Percentiles rank a stretch among this genome's conserved stretches.
phyloP scores from a whole-genome alignment of 2,888 invertebrate genomes.

The Alloplasta piceator region DNA sequence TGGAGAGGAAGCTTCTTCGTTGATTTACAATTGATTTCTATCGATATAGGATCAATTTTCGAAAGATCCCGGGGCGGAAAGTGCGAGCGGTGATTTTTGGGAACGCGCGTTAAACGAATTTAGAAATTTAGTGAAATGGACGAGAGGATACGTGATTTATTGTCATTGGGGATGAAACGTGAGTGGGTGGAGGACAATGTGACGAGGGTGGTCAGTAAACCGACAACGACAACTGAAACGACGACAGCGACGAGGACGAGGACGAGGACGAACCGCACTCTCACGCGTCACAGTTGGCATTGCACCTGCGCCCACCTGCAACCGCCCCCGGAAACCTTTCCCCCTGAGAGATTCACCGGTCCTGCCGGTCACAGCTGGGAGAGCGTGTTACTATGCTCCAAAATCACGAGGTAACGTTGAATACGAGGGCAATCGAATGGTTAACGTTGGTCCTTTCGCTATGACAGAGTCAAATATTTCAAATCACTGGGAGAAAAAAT shows the following conservation, averaged over 20 bases:
- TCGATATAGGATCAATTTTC: background rate
- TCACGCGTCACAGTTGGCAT: conserved; percentile 82
- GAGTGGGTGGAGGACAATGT: conserved; percentile 27
- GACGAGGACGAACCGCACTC: conserved; percentile 74
- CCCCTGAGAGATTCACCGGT: conserved; percentile 71
- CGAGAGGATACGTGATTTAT: conserved; percentile 56
- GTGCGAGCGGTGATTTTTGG: background rate
- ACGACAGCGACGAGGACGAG: conserved; percentile 60
- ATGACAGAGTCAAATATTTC: background rate
- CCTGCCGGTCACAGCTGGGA: conserved; percentile 67
- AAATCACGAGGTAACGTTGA: conserved; percentile 42
- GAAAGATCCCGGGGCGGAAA: background rate
- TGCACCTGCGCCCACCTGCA: conserved; percentile 77
- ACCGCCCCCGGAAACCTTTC: conserved; percentile 67
- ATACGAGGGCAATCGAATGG: background rate
- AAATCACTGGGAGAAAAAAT: background rate
- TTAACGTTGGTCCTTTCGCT: no score
- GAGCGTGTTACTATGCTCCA: conserved; percentile 58
- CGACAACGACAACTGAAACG: background rate
- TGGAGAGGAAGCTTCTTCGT: background rate
- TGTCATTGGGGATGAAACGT: conserved; percentile 56
- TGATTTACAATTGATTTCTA: background rate
- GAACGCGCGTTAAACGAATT: background rate
- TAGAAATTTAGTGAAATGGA: conserved; percentile 52
- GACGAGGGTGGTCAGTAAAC: conserved; percentile 12